Base-by-base conservation (phyloP, 2,888 invertebrate species). In the Drosophila dives region DNA sequence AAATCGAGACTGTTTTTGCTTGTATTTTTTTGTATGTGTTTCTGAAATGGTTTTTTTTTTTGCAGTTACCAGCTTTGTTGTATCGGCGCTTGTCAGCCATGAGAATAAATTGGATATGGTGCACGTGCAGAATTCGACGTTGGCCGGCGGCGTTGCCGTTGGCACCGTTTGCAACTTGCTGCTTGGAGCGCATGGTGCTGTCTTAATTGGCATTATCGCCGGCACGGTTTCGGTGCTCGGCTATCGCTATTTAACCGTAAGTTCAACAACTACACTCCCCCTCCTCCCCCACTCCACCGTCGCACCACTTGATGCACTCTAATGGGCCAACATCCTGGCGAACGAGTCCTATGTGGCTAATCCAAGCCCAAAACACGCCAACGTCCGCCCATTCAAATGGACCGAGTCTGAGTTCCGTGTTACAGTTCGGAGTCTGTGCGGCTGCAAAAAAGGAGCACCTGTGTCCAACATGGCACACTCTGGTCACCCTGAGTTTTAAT, bases 61-160 rank as follows among this genome's bases (percentile, higher is more conserved):
- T 89, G 71, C 91, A 94, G 96, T 98, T 15, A 95, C 96, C 59
- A 95, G 98, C 5, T 99, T 98, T 92, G 95, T 97, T 42, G 91
- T 97, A 49, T 98, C 99, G 0, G 95, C 97, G 36, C 93, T 97
- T 70, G 94, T 97, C 51, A 96, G 95, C 89, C 94, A 95, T 75
- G 94, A 95, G 49, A 95, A 95, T 81, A 97, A 96, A 93, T 96
- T 98, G 86, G 96, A 97, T 92, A 98, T 98, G 97, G 97, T 98
- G 5, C 98, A 99, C 93, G 94, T 98, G 61, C 98, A 99, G 94
- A 99, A 99, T 94, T 96, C 98, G 3, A 98, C 98, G 0, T 93
- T 99, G 56, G 98, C 98, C 61, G 98, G 98, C 29, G 98, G 98
- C 3, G 98, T 99, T 20, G 98, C 97, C 0, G 95, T 98, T 20